Evolutionary conservation across 2,113 vertebrate genomes (phyloP), one percentile per base, ranked within the genome.

Genomic region (Eretmochelys imbricata): DNA sequence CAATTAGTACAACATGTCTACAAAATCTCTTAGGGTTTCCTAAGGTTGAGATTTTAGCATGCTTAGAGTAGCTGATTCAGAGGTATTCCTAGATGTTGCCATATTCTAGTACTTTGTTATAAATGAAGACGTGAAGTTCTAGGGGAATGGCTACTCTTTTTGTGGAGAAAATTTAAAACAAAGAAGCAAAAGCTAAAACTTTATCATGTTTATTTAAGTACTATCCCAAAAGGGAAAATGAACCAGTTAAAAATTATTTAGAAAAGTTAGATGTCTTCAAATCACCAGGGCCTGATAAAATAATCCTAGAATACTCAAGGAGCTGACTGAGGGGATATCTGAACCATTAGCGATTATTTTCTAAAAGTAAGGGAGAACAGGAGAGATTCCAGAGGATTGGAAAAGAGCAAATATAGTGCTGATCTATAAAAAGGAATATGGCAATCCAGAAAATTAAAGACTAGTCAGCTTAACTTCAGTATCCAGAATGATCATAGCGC

Each of bases 121-220:
- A 90, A 75, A 17, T 89, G 83, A 89, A 95, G 87, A 94, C 50
- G 57, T 57, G 92, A 76, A 91, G 94, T 80, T 91, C 86, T 85
- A 27, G 22, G 51, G 35, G 87, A 96, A 94, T 69, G 75, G 80
- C 65, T 97, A 53, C 92, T 96, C 85, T 96, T 97, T 82, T 78
- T 59, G n/a, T 46, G 86, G 65, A 95, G 48, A 90, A n/a, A 94
- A 92, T 95, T 94, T 65, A 84, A 88, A 53, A 49, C 16, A 84
- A 89, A 27, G 48, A 85, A 65, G 88, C 51, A 87, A 94, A 95
- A 94, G 75, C 87, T 25, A 93, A 93, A 80, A 86, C 59, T 93
- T 96, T 88, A 86, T 29, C 92, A 88, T 50, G 91, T n/a, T n/a
- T 82, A 54, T 93, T 97, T 96, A 96, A 96, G 76, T 87, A 50